Percentiles rank a stretch among this genome's conserved stretches.
Evolutionary conservation across 1,140 invertebrate genomes (phyloP).

Genomic region (Drosophila lacertosa): DNA sequence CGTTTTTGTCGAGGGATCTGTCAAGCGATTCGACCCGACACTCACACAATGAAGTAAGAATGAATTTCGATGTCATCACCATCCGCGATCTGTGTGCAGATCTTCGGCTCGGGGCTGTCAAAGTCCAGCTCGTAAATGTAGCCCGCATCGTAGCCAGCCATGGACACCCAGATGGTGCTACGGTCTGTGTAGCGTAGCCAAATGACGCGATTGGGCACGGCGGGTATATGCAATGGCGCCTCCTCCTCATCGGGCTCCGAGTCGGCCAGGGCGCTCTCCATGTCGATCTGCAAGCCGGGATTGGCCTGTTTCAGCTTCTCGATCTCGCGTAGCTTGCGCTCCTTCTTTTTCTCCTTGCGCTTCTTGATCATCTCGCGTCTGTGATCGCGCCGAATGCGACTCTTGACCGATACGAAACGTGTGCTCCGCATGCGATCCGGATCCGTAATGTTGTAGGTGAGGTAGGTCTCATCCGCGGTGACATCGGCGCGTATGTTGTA

Average conservation of each 20-base stretch:
- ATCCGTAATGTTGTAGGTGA: constrained; percentile 84
- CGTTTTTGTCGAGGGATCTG: neutral
- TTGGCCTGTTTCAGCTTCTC: constrained; percentile 85
- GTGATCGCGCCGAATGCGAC: constrained; percentile 85
- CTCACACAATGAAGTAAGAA: constrained; percentile 86
- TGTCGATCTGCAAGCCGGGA: constrained; percentile 86
- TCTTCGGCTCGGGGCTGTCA: constrained; percentile 76
- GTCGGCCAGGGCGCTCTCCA: constrained; percentile 86
- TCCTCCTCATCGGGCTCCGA: constrained; percentile 85
- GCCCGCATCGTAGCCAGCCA: constrained; percentile 90
- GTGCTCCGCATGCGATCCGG: constrained; percentile 81
- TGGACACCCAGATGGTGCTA: constrained; percentile 86
- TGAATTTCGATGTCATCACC: constrained; percentile 86
- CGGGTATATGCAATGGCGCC: constrained; percentile 86
- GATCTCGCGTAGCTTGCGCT: constrained; percentile 85
- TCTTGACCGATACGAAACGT: constrained; percentile 87
- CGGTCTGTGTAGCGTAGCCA: constrained; percentile 84
- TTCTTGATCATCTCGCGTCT: constrained; percentile 81
- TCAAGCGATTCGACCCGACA: neutral
- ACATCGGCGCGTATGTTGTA: constrained; percentile 84
- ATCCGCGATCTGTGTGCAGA: constrained; percentile 83
- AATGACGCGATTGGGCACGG: constrained; percentile 85
- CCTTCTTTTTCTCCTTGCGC: constrained; percentile 85
- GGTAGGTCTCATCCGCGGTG: constrained; percentile 84
- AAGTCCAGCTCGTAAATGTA: constrained; percentile 89